Conservation (phyloP, 2,888 invertebrate species). For the Apodemia zela region DNA sequence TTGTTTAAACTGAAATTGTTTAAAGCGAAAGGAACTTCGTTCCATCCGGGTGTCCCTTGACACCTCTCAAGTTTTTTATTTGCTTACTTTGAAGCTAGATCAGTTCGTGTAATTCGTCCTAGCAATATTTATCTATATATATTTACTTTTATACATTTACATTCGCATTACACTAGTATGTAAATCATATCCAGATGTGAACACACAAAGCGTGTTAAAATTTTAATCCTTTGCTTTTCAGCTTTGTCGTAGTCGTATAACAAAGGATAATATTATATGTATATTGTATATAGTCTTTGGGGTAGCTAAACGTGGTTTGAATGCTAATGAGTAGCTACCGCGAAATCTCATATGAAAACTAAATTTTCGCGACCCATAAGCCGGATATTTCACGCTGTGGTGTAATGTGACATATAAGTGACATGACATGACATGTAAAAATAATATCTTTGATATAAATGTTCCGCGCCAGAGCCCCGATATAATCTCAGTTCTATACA, state of each 20-base stretch:
- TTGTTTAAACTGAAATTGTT: no score
- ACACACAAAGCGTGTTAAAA: neutral
- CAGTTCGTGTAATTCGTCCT: no score
- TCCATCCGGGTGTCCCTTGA: no score
- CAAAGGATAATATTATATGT: neutral
- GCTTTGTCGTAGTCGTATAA: neutral
- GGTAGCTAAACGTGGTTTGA: neutral
- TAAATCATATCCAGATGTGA: no score
- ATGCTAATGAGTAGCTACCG: neutral
- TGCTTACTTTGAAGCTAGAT: no score
- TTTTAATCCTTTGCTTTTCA: neutral
- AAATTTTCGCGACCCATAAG: neutral
- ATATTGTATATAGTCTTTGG: neutral
- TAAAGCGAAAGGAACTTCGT: no score
- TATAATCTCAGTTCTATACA: no score
- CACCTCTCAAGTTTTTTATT: no score
- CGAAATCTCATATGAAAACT: slow-evolving; percentile 4
- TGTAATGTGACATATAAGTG: neutral
- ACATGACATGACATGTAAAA: neutral
- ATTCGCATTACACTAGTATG: no score
- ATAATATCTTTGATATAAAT: neutral
- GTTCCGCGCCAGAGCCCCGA: neutral
- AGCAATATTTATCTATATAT: no score
- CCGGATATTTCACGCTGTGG: neutral
- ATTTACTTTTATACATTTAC: no score